These are phyloP conservation scores for Chymomyza fuscimana DNA, from an alignment of 2,888 invertebrate species.

Conservation along the genomic window DNA sequence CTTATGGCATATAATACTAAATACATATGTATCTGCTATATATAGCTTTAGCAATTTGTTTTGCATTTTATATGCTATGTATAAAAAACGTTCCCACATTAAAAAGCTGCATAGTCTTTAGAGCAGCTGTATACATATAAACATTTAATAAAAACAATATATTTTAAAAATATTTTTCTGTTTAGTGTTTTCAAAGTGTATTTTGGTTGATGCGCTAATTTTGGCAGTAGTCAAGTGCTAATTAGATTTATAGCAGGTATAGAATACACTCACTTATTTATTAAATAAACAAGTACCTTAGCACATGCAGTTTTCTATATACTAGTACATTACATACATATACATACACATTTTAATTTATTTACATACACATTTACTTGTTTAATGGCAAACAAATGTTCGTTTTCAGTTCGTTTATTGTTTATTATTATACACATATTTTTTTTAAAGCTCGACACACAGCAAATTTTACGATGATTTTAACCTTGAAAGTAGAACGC, in stretches of 20 bases:
- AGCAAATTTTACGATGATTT: slow-evolving; percentile 44
- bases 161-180: not conserved
- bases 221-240: not conserved
- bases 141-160: too few species aligned
- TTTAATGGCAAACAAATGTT: slow-evolving; percentile 55
- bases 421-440: slow-evolving; percentile 12
- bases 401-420: slow-evolving; percentile 20
- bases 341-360: slow-evolving; percentile 5
- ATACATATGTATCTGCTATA: not conserved
- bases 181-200: slow-evolving; percentile 12
- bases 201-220: slow-evolving; percentile 43
- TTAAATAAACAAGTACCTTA: not conserved
- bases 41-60: not conserved
- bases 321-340: not conserved
- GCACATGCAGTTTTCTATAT: slow-evolving; percentile 1
- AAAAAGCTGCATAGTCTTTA: not conserved
- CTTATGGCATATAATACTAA: not conserved
- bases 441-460: slow-evolving; percentile 20
- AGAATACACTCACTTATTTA: not conserved
- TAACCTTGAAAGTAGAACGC: slow-evolving; percentile 51
- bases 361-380: slow-evolving; percentile 46
- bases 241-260: not conserved
- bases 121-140: too few species aligned
- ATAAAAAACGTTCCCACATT: too few species aligned
- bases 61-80: not conserved